Conservation (phyloP, 2,888 invertebrate genomes). For the Marronus borbonicus region DNA sequence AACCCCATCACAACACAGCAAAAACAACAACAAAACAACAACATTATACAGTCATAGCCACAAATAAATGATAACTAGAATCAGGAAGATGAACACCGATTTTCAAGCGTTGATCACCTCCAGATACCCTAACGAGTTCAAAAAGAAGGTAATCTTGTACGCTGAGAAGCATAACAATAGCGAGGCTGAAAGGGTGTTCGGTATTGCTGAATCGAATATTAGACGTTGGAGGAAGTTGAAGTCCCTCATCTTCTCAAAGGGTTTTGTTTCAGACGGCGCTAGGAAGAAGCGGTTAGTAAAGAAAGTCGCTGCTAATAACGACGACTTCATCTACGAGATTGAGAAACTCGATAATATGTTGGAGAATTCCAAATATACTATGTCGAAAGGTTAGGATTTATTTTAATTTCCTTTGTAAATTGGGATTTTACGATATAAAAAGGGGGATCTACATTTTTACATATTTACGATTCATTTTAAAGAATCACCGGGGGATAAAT, state of each 20-base stretch:
- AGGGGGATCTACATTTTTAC: no score
- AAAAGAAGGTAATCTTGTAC: constrained; percentile 63
- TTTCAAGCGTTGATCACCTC: constrained; percentile 16
- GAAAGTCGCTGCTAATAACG: constrained; percentile 9
- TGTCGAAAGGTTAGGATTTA: constrained; percentile 16
- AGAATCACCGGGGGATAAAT: no score
- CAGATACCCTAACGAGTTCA: constrained; percentile 59
- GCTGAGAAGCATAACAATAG: constrained; percentile 64
- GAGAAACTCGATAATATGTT: constrained; percentile 33
- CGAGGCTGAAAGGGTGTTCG: constrained; percentile 62
- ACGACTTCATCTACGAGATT: constrained; percentile 45
- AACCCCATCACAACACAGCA: background rate
- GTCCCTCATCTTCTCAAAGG: constrained; percentile 48
- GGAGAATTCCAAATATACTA: background rate
- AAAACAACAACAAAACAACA: background rate
- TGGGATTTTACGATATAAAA: no score
- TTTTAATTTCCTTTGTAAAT: no score
- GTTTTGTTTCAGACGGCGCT: constrained; percentile 33
- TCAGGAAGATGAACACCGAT: constrained; percentile 34
- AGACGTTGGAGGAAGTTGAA: constrained; percentile 64
- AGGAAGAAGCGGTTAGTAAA: constrained; percentile 33
- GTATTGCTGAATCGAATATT: constrained; percentile 65
- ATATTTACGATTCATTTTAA: no score
- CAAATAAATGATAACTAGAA: constrained; percentile 40
- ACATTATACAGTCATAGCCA: background rate